Base-by-base conservation (phyloP, 2,888 invertebrate species). In the Eugnorisma glareosa region DNA sequence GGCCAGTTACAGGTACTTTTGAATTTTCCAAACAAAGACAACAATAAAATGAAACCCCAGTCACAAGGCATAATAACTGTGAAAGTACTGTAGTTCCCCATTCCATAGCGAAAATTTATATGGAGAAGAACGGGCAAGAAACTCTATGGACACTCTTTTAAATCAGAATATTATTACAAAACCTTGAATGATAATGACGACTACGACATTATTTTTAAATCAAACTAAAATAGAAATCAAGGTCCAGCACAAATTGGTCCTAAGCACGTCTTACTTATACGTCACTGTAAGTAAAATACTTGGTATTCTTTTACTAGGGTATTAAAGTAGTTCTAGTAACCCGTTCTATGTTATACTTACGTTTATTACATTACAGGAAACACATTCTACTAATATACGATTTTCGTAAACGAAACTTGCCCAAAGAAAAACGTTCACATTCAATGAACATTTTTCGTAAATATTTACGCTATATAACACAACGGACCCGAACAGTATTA, bases 401-500 rank as follows among this genome's bases (percentile, higher is more conserved):
- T 59, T 43, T 59, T 82, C 11, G 24, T 37, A 71, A 80, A 71
- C 28, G 37, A 63, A 69, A 72, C 37, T 28, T 43, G 1, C 37
- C 79, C 37, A 63, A 67, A 54, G 45, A 63, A 63, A 74, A 84
- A 57, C 74, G 48, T 70, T 64, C 10, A 6, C 18, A 51, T 72
- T 54, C 67, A 66, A 76, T 72, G 59, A 76, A 69, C 68, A 72
- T 82, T 72, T 81, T 67, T 45, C 69, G 69, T 67, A 81, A 84
- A 82, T 74, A 85, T 82, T 68, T 72, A 67, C 48, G 66, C 35
- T 68, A 63, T 82, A 73, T 75, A 76, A 72, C 59, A 81, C 82
- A 75, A 59, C 28, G n/a, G 63, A 54, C 54, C 68, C 72, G 10
- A 74, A 82, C 40, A 81, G 57, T 74, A 81, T 68, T 79, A 85